Evolutionary conservation across 2,888 invertebrate species (phyloP).

Genomic region (Eupithecia vulgata): DNA sequence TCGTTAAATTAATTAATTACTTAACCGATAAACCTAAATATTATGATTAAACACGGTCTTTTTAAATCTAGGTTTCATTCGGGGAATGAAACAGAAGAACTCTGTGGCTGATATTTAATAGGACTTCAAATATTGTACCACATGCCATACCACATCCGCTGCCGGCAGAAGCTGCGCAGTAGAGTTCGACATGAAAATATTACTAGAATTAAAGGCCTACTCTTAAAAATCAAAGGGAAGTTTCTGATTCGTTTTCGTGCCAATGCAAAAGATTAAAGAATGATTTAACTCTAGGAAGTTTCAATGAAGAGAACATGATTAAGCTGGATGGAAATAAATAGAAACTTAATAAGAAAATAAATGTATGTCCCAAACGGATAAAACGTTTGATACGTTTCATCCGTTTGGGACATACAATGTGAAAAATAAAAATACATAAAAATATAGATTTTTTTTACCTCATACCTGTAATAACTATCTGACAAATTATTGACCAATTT

Average conservation of each 20-base stretch:
- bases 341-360: neutral
- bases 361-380: too few species aligned
- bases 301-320: neutral
- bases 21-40: conserved; percentile 54
- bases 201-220: neutral
- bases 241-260: neutral
- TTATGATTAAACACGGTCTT: conserved; percentile 38
- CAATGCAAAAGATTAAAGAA: too few species aligned
- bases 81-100: conserved; percentile 31
- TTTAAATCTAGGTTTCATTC: conserved; percentile 35
- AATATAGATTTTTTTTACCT: neutral
- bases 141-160: conserved; percentile 29
- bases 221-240: neutral
- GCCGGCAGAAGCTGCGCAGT: conserved; percentile 19
- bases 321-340: neutral
- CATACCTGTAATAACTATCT: neutral
- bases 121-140: conserved; percentile 13
- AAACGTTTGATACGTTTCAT: neutral
- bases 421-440: neutral
- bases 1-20: conserved; percentile 37
- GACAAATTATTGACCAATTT: neutral
- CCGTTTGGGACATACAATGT: neutral
- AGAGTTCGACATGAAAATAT: neutral
- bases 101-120: conserved; percentile 26
- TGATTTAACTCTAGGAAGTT: neutral